phyloP scores from a whole-genome alignment of 2,888 invertebrate species.

The Tipula confusa region DNA sequence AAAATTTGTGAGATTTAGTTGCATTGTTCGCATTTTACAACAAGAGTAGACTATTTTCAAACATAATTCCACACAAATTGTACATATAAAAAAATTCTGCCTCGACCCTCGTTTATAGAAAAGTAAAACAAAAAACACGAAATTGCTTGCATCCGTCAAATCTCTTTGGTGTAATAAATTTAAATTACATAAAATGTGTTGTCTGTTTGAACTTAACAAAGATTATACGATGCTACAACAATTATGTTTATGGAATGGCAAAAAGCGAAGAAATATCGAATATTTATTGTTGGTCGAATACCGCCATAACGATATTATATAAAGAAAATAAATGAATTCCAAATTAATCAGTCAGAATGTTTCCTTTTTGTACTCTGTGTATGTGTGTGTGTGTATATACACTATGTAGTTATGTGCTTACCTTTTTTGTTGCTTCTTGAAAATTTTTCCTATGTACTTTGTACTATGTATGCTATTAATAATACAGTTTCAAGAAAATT shows the following conservation, averaged over 20 bases:
- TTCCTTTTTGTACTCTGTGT: background rate
- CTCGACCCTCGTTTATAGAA: no score
- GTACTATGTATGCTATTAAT: background rate
- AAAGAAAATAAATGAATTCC: background rate
- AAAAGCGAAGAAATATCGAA: background rate
- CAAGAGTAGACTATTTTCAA: no score
- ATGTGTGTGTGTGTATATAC: no score
- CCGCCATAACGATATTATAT: background rate
- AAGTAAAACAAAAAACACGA: no score
- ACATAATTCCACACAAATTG: no score
- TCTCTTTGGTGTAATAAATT: background rate
- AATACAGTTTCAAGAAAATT: background rate
- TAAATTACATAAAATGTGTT: background rate
- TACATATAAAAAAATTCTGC: no score
- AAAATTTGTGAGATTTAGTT: no score
- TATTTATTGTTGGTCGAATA: background rate
- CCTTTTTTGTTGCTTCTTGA: background rate
- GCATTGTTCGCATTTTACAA: no score
- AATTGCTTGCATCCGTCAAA: background rate
- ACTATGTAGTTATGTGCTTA: background rate
- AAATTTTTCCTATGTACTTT: background rate
- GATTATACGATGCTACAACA: background rate
- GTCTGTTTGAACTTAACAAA: background rate
- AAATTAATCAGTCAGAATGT: background rate
- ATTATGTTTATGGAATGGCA: no score